phyloP scores from a whole-genome alignment of 2,797 vertebrate species.

The Columba guinea region DNA sequence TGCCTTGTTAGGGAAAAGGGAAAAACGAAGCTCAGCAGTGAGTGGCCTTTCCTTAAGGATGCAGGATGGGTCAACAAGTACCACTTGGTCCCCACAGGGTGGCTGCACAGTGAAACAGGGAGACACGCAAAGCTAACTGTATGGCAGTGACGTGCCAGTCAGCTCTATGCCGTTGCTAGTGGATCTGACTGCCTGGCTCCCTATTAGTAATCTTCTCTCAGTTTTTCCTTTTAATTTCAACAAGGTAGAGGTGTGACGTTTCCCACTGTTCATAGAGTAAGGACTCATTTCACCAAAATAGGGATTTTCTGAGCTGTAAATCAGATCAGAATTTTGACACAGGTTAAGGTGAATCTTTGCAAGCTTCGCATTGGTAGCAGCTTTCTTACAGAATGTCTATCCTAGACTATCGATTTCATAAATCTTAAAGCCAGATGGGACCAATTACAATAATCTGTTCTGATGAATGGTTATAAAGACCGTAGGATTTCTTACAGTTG shows the following conservation, averaged over 20 bases:
- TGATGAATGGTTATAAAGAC: not conserved
- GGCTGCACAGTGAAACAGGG: not conserved
- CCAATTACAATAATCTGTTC: not conserved
- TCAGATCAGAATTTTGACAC: not conserved
- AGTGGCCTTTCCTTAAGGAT: not conserved
- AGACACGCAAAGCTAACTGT: not conserved
- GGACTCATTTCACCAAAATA: not conserved
- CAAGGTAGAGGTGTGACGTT: accelerated
- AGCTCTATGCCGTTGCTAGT: not conserved
- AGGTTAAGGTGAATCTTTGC: not conserved
- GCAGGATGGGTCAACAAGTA: not conserved
- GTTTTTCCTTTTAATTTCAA: not conserved
- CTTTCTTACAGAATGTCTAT: not conserved
- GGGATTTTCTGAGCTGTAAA: constrained; percentile 26
- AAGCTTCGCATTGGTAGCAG: not conserved
- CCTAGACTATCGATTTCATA: not conserved
- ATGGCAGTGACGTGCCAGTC: not conserved
- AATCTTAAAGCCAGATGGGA: constrained; percentile 29
- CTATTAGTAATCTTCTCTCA: not conserved
- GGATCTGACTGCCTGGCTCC: not conserved
- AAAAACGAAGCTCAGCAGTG: not conserved
- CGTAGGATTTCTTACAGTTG: not conserved
- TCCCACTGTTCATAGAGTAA: not conserved
- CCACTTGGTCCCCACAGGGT: accelerated
- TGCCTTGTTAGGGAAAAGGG: not conserved